These are phyloP conservation scores for Pantherophis guttatus DNA, from an alignment of 2,113 vertebrate species.

Conservation along the genomic window DNA sequence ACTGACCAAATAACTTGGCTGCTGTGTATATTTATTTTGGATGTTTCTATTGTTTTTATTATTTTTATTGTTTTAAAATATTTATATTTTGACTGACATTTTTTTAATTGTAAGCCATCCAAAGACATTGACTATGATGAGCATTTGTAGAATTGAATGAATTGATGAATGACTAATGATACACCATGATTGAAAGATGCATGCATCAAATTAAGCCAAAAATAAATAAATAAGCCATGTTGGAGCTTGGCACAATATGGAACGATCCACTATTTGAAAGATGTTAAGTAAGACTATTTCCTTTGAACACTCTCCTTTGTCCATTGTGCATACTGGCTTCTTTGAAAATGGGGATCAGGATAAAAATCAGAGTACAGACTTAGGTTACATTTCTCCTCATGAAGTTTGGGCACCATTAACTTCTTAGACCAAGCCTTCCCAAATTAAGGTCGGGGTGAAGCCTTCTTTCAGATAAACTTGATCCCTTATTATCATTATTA, in stretches of 20 bases:
- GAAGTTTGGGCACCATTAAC: neutral
- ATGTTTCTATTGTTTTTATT: no score
- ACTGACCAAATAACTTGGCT: no score
- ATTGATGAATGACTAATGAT: neutral
- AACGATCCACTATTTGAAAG: neutral
- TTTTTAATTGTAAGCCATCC: no score
- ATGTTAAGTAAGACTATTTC: neutral
- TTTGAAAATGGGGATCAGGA: neutral
- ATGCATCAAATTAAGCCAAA: neutral
- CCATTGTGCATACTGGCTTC: neutral
- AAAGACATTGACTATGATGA: neutral
- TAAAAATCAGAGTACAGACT: neutral
- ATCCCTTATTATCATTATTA: no score
- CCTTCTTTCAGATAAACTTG: neutral
- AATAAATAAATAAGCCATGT: neutral
- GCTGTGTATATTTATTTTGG: no score
- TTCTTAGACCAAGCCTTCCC: neutral
- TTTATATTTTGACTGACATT: no score
- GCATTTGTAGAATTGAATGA: neutral
- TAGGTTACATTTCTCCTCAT: neutral
- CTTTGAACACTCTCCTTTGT: neutral
- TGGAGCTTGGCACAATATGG: neutral
- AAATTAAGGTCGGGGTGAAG: neutral
- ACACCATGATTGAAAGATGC: neutral
- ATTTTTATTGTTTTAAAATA: no score